Evolutionary conservation across 2,888 invertebrate species (phyloP), one percentile per base, ranked within the genome.

Genomic region (Xestia xanthographa): DNA sequence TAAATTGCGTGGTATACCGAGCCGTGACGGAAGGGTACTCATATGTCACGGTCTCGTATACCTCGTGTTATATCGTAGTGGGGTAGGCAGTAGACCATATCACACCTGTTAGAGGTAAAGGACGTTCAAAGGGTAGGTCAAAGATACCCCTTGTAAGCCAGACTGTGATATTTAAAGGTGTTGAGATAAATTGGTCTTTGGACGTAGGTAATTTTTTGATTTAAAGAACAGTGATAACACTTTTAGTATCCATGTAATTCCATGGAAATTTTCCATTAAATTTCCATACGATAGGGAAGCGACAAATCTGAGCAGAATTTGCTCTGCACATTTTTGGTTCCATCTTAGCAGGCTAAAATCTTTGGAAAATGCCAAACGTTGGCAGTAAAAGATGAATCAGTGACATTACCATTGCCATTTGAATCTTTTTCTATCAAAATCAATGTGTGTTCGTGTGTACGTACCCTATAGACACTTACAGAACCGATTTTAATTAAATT

Each of bases 11-110:
- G 62, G 20, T 29, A 77, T 74, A 74, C 41, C 60, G 45, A 75
- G 66, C 74, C 87, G 68, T 87, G 80, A 85, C 86, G 82, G 81
- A 81, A 71, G 50, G 77, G 66, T 60, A 71, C 43, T 65, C 85
- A 86, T 86, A 86, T 79, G 86, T 88, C 89, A 89, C 88, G 91
- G 80, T 85, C 73, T 71, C 83, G 77, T 86, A 88, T 91, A 89
- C 90, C 93, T 92, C 90, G 92, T 90, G 92, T 74, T 5, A 26
- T 87, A 87, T 69, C 38, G 45, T 67, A 12, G 26, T 80, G 75
- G 87, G 90, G 91, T 87, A 84, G 43, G 66, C 77, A 88, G 6
- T 66, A 80, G 87, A 90, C 85, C 91, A 84, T 88, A 56, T 60
- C 79, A 58, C 85, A 79, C 82, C 75, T 84, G 83, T 83, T 34